Evolutionary conservation across 2,888 invertebrate genomes (phyloP).

Genomic region (Heliconius sara): DNA sequence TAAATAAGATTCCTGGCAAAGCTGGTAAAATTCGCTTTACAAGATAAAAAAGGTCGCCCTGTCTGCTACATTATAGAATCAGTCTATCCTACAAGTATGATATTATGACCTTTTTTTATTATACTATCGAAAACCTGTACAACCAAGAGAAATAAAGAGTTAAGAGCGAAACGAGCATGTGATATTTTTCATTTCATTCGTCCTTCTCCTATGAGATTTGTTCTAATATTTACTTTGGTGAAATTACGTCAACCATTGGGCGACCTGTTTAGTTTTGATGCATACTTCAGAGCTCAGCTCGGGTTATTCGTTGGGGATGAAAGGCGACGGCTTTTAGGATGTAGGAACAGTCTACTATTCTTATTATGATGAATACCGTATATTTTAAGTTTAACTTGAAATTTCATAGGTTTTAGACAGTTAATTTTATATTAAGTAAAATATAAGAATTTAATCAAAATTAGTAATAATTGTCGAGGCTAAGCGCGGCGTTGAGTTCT

Average conservation of each 20-base stretch:
- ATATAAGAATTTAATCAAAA: too few relatives aligned
- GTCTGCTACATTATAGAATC: slow-evolving; percentile 74
- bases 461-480: too few relatives aligned
- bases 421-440: slow-evolving; percentile 5
- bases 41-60: slow-evolving; percentile 82
- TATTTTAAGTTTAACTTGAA: slow-evolving; percentile 30
- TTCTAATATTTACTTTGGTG: slow-evolving; percentile 77
- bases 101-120: slow-evolving; percentile 72
- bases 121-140: slow-evolving; percentile 52
- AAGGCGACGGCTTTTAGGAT: slow-evolving; percentile 51
- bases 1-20: slow-evolving; percentile 81
- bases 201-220: slow-evolving; percentile 71
- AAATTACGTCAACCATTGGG: slow-evolving; percentile 75
- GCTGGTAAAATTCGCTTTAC: slow-evolving; percentile 78
- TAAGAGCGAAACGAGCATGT: slow-evolving; percentile 58
- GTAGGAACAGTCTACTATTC: slow-evolving; percentile 42
- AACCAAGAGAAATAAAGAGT: slow-evolving; percentile 53
- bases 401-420: neutral
- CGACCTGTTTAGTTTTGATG: slow-evolving; percentile 80
- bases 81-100: slow-evolving; percentile 70
- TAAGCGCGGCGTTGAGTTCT: too few relatives aligned
- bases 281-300: slow-evolving; percentile 70
- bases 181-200: slow-evolving; percentile 72
- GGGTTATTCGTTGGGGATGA: slow-evolving; percentile 50
- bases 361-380: slow-evolving; percentile 45